These are phyloP conservation scores for Synchiropus splendidus DNA, from an alignment of 2,113 vertebrate genomes.

Conservation along the genomic window DNA sequence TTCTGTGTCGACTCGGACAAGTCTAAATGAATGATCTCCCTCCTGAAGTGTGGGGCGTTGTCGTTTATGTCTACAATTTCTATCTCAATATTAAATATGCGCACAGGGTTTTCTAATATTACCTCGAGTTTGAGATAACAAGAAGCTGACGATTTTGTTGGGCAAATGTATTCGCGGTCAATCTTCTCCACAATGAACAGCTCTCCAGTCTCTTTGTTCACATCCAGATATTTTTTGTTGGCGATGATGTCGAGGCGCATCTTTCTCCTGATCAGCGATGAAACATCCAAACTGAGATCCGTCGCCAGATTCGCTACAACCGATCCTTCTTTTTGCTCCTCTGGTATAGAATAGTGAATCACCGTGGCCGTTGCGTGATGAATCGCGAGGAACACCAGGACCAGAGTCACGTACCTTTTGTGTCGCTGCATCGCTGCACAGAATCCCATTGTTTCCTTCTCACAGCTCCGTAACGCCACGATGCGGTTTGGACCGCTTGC, in stretches of 20 bases:
- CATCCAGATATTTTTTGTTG: slow-evolving; percentile 51
- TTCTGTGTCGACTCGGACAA: slow-evolving; percentile 22
- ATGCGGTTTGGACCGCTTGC: too few species aligned
- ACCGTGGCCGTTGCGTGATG: slow-evolving; percentile 11
- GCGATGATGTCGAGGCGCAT: slow-evolving; percentile 36
- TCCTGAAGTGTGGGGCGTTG: slow-evolving; percentile 28
- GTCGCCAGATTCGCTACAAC: slow-evolving; percentile 65
- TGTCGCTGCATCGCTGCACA: background rate
- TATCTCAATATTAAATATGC: slow-evolving; percentile 53
- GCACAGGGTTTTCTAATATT: slow-evolving; percentile 49
- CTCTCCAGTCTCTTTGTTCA: slow-evolving; percentile 53
- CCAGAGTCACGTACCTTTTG: slow-evolving; percentile 33
- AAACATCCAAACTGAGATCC: slow-evolving; percentile 62
- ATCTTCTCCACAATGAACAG: slow-evolving; percentile 37
- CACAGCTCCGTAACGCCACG: too few species aligned
- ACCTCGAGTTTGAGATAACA: slow-evolving; percentile 56
- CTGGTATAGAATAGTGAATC: slow-evolving; percentile 57
- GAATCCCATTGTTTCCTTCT: background rate
- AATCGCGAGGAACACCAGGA: slow-evolving; percentile 15
- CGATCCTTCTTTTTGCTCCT: slow-evolving; percentile 64
- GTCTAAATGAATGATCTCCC: slow-evolving; percentile 51
- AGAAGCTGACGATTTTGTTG: slow-evolving; percentile 1
- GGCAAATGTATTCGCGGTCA: slow-evolving; percentile 33
- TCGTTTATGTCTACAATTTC: slow-evolving; percentile 39
- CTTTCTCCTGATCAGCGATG: slow-evolving; percentile 40